Evolutionary conservation across 2,797 vertebrate species (phyloP).

Genomic region (Sebastes itinus): DNA sequence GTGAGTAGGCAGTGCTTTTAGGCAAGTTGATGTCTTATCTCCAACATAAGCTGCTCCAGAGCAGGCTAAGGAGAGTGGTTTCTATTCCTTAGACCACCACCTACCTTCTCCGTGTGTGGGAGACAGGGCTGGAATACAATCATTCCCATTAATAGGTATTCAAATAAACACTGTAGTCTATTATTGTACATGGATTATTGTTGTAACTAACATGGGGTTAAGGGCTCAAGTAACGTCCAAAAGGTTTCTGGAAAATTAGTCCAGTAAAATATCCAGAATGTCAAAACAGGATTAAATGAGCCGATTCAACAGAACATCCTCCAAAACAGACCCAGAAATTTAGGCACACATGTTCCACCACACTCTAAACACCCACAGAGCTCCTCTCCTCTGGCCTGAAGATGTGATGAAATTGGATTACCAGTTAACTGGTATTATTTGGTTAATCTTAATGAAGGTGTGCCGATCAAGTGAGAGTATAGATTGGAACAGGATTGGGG

Average conservation of each 20-base stretch:
- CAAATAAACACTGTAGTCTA: conserved; percentile 45
- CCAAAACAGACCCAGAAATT: not conserved
- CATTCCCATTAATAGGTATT: conserved; percentile 10
- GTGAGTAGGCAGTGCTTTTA: no score
- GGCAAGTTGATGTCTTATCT: no score
- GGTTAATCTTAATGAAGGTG: conserved; percentile 58
- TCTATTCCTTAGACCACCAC: conserved; percentile 28
- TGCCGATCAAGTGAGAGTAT: conserved; percentile 11
- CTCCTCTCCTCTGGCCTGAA: not conserved
- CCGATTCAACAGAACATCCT: not conserved
- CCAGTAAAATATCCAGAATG: not conserved
- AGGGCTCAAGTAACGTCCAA: not conserved
- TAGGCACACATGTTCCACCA: not conserved
- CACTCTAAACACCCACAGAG: not conserved
- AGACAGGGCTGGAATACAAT: conserved; percentile 11
- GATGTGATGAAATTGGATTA: conserved; percentile 52
- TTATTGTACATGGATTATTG: conserved; percentile 23
- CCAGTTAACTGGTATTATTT: conserved; percentile 25
- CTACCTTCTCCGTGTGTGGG: conserved; percentile 26
- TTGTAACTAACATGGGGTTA: not conserved
- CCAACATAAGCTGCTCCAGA: no score
- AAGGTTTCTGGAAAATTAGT: not conserved
- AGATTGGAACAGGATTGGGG: conserved; percentile 24
- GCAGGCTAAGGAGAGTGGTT: not conserved
- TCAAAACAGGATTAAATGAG: not conserved